These are phyloP conservation scores for Idaea dimidiata DNA, from an alignment of 2,888 invertebrate genomes.

Conservation along the genomic window DNA sequence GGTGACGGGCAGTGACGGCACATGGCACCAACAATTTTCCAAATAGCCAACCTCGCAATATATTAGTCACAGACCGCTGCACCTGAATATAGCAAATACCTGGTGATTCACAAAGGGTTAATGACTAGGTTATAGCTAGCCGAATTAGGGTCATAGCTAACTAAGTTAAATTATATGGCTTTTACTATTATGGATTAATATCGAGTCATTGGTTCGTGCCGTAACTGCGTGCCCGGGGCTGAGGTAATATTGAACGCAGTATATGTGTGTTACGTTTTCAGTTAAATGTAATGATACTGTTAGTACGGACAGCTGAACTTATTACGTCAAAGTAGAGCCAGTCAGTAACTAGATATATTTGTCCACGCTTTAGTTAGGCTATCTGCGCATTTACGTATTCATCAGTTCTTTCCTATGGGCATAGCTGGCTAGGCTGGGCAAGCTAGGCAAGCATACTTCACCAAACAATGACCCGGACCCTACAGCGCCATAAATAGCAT, in stretches of 20 bases:
- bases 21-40: slow-evolving; percentile 32
- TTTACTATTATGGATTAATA: slow-evolving; percentile 3
- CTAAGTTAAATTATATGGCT: neutral
- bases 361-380: too few relatives aligned
- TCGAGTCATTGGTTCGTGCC: neutral
- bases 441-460: too few relatives aligned
- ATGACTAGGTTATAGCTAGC: neutral
- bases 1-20: slow-evolving; percentile 26
- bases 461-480: too few relatives aligned
- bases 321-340: neutral
- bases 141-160: slow-evolving; percentile 3
- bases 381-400: too few relatives aligned
- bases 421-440: too few relatives aligned
- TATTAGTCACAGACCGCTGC: slow-evolving; percentile 18
- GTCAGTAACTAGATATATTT: too few relatives aligned
- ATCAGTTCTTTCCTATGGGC: too few relatives aligned
- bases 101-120: slow-evolving; percentile 6
- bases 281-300: neutral
- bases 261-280: neutral
- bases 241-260: neutral
- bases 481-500: too few relatives aligned
- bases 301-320: neutral
- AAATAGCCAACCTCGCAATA: slow-evolving; percentile 17
- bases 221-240: neutral
- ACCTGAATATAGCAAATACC: slow-evolving; percentile 8